phyloP scores from a whole-genome alignment of 2,888 invertebrate species.

The Abrostola triplasia region DNA sequence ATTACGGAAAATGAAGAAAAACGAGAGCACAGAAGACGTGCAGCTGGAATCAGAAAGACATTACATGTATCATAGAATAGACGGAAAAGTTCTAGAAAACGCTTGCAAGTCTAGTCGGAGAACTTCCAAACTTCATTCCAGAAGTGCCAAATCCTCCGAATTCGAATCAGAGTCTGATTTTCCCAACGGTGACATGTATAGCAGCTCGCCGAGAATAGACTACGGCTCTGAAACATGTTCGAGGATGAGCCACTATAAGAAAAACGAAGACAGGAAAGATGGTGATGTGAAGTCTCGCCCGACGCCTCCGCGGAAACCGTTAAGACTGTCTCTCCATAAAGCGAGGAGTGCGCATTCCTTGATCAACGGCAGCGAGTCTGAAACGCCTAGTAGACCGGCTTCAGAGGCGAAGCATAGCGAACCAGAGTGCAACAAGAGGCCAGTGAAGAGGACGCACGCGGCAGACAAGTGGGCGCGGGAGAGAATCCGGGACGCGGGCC shows the following conservation, averaged over 20 bases:
- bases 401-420: slow-evolving; percentile 65
- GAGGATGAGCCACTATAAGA: slow-evolving; percentile 79
- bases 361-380: slow-evolving; percentile 80
- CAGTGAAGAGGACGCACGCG: slow-evolving; percentile 89
- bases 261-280: slow-evolving; percentile 75
- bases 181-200: slow-evolving; percentile 81
- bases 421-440: slow-evolving; percentile 82
- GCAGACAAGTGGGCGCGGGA: slow-evolving; percentile 73
- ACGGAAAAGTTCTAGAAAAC: slow-evolving; percentile 86
- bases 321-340: slow-evolving; percentile 94
- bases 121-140: slow-evolving; percentile 82
- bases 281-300: slow-evolving; percentile 89
- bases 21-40: slow-evolving; percentile 82
- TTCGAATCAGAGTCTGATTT: slow-evolving; percentile 92
- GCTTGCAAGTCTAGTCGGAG: slow-evolving; percentile 86
- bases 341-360: slow-evolving; percentile 94
- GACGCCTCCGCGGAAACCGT: slow-evolving; percentile 95
- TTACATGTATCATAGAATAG: slow-evolving; percentile 82
- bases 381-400: slow-evolving; percentile 74
- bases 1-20: slow-evolving; percentile 78
- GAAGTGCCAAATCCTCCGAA: slow-evolving; percentile 92
- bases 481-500: slow-evolving; percentile 67
- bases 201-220: slow-evolving; percentile 82
- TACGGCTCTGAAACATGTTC: slow-evolving; percentile 89
- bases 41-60: slow-evolving; percentile 84